Conservation (phyloP, 2,888 invertebrate species). For the Nemotelus pantherinus region DNA sequence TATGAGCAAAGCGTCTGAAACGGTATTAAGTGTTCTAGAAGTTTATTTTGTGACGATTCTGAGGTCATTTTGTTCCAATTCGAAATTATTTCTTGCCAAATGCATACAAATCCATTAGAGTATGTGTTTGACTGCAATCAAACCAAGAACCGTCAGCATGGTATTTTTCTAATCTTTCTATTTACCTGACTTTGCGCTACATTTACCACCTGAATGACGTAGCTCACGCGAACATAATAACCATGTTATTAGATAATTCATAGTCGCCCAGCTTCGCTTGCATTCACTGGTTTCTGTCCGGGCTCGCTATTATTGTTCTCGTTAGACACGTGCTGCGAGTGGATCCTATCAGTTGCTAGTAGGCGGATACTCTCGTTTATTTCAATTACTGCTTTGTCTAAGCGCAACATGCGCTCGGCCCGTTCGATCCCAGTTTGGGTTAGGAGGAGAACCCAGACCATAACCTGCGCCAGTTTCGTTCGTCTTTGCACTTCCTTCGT, state of each 20-base stretch:
- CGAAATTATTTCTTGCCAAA: too few species aligned
- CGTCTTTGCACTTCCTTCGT: conserved; percentile 26
- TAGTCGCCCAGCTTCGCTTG: conserved; percentile 16
- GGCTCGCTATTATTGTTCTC: conserved; percentile 49
- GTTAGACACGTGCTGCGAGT: conserved; percentile 50
- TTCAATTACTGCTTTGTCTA: conserved; percentile 50
- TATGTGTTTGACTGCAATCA: too few species aligned
- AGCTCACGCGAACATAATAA: conserved; percentile 49
- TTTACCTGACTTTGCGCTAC: conserved; percentile 38
- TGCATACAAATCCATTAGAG: too few species aligned
- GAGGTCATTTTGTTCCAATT: too few species aligned
- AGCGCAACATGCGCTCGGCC: conserved; percentile 44
- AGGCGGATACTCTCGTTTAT: conserved; percentile 51
- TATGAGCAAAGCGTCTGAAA: too few species aligned
- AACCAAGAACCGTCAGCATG: too few species aligned
- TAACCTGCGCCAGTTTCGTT: conserved; percentile 32
- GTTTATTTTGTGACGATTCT: too few species aligned
- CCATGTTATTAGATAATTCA: conserved; percentile 50
- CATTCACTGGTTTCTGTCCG: conserved; percentile 15
- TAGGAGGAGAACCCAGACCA: conserved; percentile 4
- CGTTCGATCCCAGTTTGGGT: neutral
- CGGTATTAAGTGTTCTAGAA: too few species aligned
- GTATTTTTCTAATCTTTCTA: neutral
- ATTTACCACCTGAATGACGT: conserved; percentile 37
- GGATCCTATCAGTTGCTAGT: conserved; percentile 46